These are phyloP conservation scores for Uromys caudimaculatus DNA, from an alignment of 2,797 vertebrate genomes.

Conservation along the genomic window DNA sequence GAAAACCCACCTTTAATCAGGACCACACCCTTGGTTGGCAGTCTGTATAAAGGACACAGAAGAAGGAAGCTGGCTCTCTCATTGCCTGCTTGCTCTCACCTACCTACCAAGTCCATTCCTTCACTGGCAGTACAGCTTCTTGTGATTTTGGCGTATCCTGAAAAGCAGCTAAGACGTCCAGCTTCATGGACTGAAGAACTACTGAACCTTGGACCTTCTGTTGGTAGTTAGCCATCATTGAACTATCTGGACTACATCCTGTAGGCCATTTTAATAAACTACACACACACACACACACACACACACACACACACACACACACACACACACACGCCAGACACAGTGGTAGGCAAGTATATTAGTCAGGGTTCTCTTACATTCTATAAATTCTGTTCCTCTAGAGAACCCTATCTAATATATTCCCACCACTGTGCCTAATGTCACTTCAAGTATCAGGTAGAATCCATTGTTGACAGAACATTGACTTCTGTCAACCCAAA, in stretches of 20 bases:
- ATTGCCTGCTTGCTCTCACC: not conserved
- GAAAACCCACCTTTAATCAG: not conserved
- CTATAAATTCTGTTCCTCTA: not conserved
- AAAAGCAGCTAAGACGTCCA: not conserved
- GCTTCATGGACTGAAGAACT: not conserved
- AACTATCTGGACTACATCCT: too few species aligned
- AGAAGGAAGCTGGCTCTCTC: not conserved
- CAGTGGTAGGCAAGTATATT: not conserved
- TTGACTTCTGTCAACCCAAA: not conserved
- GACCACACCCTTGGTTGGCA: not conserved
- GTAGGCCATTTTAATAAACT: too few species aligned
- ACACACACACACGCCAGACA: not conserved
- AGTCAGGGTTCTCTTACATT: not conserved
- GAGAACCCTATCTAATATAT: not conserved
- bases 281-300: not conserved
- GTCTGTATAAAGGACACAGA: not conserved
- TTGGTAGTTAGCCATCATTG: too few species aligned
- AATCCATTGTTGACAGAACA: not conserved
- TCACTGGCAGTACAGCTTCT: not conserved
- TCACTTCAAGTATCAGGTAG: not conserved
- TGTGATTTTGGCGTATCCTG: not conserved
- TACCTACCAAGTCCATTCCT: not conserved
- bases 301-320: not conserved
- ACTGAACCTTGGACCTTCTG: too few species aligned
- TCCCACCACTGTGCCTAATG: not conserved